Evolutionary conservation across 2,888 invertebrate genomes (phyloP).

Genomic region (Drosophila seclusa): DNA sequence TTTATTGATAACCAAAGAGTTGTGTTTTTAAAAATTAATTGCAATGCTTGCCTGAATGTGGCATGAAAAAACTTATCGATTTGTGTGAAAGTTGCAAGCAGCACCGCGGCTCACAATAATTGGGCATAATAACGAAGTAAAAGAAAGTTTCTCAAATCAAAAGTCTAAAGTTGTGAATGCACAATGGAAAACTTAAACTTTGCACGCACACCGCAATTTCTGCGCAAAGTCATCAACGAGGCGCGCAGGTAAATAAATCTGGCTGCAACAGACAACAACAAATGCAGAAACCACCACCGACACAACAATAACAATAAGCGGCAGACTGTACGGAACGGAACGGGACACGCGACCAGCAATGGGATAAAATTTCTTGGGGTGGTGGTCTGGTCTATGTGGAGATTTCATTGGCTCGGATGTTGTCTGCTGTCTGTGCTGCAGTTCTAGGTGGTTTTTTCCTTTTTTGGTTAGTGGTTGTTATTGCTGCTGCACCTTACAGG

Average conservation of each 20-base stretch:
- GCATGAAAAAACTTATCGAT: conserved; percentile 64
- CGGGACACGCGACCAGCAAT: conserved; percentile 5
- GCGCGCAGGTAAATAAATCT: conserved; percentile 78
- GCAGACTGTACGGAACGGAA: conserved; percentile 31
- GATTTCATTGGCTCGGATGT: conserved; percentile 22
- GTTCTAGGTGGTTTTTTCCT: conserved; percentile 13
- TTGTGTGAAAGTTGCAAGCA: conserved; percentile 68
- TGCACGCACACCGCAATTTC: conserved; percentile 83
- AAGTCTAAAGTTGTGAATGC: conserved; percentile 57
- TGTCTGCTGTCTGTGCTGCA: conserved; percentile 41
- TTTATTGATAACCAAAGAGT: not conserved
- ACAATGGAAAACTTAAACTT: conserved; percentile 84
- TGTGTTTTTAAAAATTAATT: not conserved
- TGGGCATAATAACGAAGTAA: conserved; percentile 23
- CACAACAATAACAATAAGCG: conserved; percentile 20
- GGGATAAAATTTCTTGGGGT: conserved; percentile 32
- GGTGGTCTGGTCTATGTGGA: conserved; percentile 16
- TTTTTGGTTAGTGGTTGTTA: conserved; percentile 33
- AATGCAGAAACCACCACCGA: conserved; percentile 44
- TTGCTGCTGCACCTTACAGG: conserved; percentile 74
- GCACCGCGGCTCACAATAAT: conserved; percentile 37
- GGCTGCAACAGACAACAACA: conserved; percentile 36
- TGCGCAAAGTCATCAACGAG: conserved; percentile 84
- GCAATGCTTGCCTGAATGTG: conserved; percentile 10
- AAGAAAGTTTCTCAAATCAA: conserved; percentile 62